Evolutionary conservation across 2,888 invertebrate genomes (phyloP), one percentile per base, ranked within the genome.

Genomic region (Saturnia pavonia): DNA sequence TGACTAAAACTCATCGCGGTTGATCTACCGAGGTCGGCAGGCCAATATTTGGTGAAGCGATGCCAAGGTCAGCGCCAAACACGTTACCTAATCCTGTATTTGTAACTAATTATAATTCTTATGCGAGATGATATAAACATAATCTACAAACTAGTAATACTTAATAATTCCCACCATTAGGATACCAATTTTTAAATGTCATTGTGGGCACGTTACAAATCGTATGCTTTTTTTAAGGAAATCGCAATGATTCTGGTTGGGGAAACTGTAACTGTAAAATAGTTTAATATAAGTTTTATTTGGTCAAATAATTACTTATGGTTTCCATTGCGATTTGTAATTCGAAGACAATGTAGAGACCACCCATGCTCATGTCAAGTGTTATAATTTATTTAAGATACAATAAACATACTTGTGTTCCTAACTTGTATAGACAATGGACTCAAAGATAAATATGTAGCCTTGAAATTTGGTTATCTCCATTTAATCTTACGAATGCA

Each of bases 1-100:
- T 91, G 91, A 88, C 90, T 86, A 88, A 89, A 87, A 79, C 81
- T 85, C 89, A 90, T 91, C 85, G 84, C 79, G 80, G 81, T 81
- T 80, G 80, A 81, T 79, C 80, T 82, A 75, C 80, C 91, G 91
- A 92, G 92, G 92, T 85, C 90, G 86, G 77, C 83, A 78, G 83
- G 83, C 84, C 81, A 88, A 87, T 87, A 88, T 91, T 91, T 86
- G 89, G 88, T 82, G 77, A 78, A 78, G 82, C 80, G 78, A 76
- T 80, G 78, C 85, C 91, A 91, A 91, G 91, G 91, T 85, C 88
- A 81, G 70, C 74, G 76, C 0, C 57, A 76, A 66, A 51, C 72
- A 72, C 73, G 76, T 78, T 85, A 84, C 79, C 80, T 82, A 81
- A 75, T 77, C 75, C 77, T 75, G 71, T 74, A 76, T 77, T 77